A percentile compares a stretch with the other conserved stretches of the same genome.
Conservation (phyloP, 2,888 invertebrate species). For the Uloborus plumipes region DNA sequence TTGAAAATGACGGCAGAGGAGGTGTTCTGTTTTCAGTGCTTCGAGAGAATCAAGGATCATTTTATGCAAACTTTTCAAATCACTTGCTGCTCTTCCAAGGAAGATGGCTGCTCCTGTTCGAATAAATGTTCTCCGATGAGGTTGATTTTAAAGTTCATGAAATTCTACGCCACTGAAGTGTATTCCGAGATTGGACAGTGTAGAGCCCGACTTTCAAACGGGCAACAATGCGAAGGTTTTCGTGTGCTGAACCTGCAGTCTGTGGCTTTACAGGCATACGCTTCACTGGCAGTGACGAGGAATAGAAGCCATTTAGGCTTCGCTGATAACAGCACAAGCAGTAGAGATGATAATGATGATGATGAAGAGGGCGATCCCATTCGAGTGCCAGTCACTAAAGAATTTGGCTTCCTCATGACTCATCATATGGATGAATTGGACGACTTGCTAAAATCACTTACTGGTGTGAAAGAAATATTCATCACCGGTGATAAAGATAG, state of each 20-base stretch:
- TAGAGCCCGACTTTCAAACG: too few relatives aligned
- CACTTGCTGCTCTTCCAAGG: background rate
- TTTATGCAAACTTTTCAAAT: background rate
- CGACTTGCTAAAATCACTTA: constrained; percentile 11
- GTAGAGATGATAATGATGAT: background rate
- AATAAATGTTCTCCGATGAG: constrained; percentile 27
- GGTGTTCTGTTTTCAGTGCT: constrained; percentile 16
- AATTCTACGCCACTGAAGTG: constrained; percentile 43
- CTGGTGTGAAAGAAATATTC: constrained; percentile 37
- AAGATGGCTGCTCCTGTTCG: background rate
- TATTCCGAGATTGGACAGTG: constrained; percentile 8
- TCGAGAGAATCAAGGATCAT: background rate
- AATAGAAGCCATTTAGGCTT: constrained; percentile 1
- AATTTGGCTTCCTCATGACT: constrained; percentile 24
- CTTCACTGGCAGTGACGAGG: constrained; percentile 28
- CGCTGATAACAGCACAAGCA: background rate
- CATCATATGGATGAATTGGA: constrained; percentile 17
- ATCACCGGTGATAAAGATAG: constrained; percentile 28
- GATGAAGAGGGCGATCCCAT: constrained; percentile 46
- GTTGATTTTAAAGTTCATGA: constrained; percentile 26
- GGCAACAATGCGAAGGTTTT: constrained; percentile 18
- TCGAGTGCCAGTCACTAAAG: constrained; percentile 30
- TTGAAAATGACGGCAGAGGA: constrained; percentile 13
- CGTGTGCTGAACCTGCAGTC: constrained; percentile 38
- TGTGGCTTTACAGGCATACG: constrained; percentile 36